A percentile compares a stretch with the other conserved stretches of the same genome.
phyloP scores from a whole-genome alignment of 2,113 vertebrate genomes.

The Prochilodus magdalenae region DNA sequence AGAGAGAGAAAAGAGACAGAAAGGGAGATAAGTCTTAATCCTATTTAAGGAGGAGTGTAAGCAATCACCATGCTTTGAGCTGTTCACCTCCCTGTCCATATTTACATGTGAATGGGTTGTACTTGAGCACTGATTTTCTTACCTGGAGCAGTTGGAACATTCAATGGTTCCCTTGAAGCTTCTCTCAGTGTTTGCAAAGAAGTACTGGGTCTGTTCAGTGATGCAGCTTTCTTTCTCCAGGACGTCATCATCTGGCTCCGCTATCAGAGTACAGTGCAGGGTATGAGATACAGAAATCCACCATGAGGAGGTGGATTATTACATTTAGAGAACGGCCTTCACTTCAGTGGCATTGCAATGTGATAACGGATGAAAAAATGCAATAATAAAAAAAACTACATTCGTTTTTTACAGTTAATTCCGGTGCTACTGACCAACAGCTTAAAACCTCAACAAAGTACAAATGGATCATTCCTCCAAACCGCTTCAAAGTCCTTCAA shows the following conservation, averaged over 20 bases:
- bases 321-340: too few species aligned
- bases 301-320: too few species aligned
- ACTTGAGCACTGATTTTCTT: constrained; percentile 44
- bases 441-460: too few species aligned
- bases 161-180: constrained; percentile 86
- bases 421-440: too few species aligned
- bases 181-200: constrained; percentile 81
- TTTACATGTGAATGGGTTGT: background rate
- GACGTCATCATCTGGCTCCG: constrained; percentile 84
- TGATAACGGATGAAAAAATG: too few species aligned
- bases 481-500: too few species aligned
- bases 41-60: background rate
- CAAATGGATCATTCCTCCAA: too few species aligned
- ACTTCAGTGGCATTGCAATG: too few species aligned
- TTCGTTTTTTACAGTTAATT: too few species aligned
- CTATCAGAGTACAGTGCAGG: constrained; percentile 64
- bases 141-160: constrained; percentile 94
- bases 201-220: constrained; percentile 95
- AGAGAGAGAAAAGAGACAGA: too few species aligned
- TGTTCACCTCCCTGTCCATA: background rate
- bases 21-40: background rate
- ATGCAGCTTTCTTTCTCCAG: constrained; percentile 91
- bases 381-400: too few species aligned
- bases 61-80: background rate
- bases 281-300: background rate